Percentiles rank a stretch among this genome's conserved stretches.
phyloP scores from a whole-genome alignment of 1,140 invertebrate genomes.

The Euura lappo region DNA sequence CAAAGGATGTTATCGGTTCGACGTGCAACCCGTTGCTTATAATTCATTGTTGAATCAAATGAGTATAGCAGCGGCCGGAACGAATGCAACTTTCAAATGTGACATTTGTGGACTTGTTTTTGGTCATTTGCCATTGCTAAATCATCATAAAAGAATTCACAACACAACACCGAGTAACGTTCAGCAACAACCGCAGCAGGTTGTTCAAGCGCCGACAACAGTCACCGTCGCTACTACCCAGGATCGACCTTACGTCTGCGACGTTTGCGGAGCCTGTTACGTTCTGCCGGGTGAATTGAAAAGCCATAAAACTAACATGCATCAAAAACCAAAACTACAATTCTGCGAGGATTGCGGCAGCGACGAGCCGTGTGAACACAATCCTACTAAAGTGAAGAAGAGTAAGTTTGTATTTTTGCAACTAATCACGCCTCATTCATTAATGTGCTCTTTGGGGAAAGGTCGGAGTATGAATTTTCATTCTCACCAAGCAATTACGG shows the following conservation, averaged over 20 bases:
- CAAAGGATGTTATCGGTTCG: constrained; percentile 63
- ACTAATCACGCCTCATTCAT: not conserved
- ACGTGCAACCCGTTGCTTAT: constrained; percentile 64
- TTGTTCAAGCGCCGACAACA: constrained; percentile 61
- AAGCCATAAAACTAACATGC: constrained; percentile 60
- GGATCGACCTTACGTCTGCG: constrained; percentile 64
- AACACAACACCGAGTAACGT: constrained; percentile 62
- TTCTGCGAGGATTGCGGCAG: constrained; percentile 59
- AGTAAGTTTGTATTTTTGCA: constrained; percentile 39
- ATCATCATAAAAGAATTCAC: constrained; percentile 83
- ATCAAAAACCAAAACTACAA: constrained; percentile 57
- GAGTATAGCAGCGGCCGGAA: constrained; percentile 63
- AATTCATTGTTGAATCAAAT: constrained; percentile 65
- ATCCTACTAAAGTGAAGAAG: constrained; percentile 60
- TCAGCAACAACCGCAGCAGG: constrained; percentile 61
- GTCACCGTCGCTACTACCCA: constrained; percentile 67
- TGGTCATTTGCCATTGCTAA: constrained; percentile 76
- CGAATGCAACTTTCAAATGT: constrained; percentile 84
- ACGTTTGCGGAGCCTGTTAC: constrained; percentile 66
- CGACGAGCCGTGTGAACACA: constrained; percentile 58
- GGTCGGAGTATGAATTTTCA: too few species aligned
- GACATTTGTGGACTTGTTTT: constrained; percentile 85
- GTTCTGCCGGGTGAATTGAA: constrained; percentile 64
- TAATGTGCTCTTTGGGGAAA: too few species aligned
- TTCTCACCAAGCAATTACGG: not conserved